Conservation (phyloP, 2,113 vertebrate species). For the Hydrochoerus hydrochaeris region DNA sequence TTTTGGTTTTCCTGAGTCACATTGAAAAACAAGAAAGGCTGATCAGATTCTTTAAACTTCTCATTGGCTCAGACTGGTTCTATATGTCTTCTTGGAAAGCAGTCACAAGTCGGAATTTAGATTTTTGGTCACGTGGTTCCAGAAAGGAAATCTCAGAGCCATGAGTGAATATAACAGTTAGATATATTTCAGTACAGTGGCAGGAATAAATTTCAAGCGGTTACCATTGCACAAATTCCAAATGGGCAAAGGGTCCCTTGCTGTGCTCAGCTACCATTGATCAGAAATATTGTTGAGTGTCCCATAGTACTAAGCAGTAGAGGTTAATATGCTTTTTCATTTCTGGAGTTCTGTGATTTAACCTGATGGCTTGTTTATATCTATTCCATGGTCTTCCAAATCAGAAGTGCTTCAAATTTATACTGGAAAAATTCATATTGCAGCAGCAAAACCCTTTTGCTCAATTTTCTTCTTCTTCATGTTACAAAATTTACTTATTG, state of each 20-base stretch:
- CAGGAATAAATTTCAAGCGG: not conserved
- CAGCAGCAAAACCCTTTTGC: not conserved
- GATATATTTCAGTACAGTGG: not conserved
- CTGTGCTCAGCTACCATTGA: not conserved
- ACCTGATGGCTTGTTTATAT: not conserved
- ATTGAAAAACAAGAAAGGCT: not conserved
- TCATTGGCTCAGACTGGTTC: not conserved
- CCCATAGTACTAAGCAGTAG: not conserved
- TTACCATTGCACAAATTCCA: not conserved
- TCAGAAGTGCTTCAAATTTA: not conserved
- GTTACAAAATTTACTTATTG: not conserved
- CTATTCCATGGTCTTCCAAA: not conserved
- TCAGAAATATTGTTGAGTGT: not conserved
- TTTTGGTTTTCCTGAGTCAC: conserved; percentile 3
- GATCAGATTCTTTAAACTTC: not conserved
- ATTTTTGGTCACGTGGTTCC: not conserved
- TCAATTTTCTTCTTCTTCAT: not conserved
- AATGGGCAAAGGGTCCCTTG: not conserved
- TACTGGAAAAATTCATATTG: not conserved
- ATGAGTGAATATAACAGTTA: not conserved
- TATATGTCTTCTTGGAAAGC: not conserved
- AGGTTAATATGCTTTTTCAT: not conserved
- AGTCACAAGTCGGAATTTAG: not conserved
- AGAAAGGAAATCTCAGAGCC: not conserved
- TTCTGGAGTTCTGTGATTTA: not conserved